Evolutionary conservation across 2,888 invertebrate genomes (phyloP).

Genomic region (Andrena trimmerana): DNA sequence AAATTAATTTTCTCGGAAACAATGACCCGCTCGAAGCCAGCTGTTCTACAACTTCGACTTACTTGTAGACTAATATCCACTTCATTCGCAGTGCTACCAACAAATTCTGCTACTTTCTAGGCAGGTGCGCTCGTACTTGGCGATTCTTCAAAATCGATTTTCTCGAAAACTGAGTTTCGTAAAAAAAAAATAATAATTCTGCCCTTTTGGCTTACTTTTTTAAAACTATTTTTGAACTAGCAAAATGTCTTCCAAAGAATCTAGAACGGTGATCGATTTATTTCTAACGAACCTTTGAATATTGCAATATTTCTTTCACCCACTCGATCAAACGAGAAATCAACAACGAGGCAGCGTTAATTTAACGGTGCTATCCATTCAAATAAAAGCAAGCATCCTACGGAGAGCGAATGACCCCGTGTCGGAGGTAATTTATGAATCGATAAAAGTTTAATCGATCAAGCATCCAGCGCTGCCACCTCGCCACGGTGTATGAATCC

Average conservation of each 20-base stretch:
- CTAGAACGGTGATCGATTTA: no score
- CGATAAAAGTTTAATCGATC: conserved; percentile 51
- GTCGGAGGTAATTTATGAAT: conserved; percentile 31
- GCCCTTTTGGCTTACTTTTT: background rate
- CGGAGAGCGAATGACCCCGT: background rate
- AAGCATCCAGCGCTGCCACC: conserved; percentile 2
- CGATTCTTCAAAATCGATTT: no score
- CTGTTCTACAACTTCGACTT: no score
- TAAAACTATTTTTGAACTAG: background rate
- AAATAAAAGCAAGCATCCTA: conserved; percentile 6
- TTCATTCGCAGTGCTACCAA: no score
- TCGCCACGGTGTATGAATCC: conserved; percentile 4
- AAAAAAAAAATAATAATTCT: background rate
- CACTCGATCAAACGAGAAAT: background rate
- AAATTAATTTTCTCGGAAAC: no score
- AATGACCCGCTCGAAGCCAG: no score
- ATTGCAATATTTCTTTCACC: no score
- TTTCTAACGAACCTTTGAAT: no score
- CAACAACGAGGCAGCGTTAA: conserved; percentile 1
- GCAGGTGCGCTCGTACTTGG: no score
- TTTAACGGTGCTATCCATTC: background rate
- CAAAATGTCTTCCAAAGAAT: background rate
- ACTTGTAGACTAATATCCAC: no score
- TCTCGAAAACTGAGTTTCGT: background rate
- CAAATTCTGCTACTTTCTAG: no score